Evolutionary conservation across 2,797 vertebrate genomes (phyloP), one percentile per base, ranked within the genome.

Genomic region (Sebastes diaconus): DNA sequence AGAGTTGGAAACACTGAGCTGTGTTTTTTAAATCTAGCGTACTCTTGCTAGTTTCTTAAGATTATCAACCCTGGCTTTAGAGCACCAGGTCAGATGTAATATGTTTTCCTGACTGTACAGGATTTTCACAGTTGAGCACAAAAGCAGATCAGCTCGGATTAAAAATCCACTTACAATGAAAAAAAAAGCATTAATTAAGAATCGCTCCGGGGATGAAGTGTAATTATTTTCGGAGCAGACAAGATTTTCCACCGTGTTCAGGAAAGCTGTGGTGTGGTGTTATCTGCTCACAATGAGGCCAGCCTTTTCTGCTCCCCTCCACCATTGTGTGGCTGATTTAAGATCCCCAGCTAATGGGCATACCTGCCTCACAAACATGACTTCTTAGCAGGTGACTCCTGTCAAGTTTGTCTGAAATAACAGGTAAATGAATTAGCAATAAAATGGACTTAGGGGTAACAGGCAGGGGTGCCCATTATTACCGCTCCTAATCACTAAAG

Each of bases 361-460:
- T 95, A 97, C 95, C 96, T 91, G 95, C 97, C 96, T 98, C 97
- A 97, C 97, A 98, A 98, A 98, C 97, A 97, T 96, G 97, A 96
- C 96, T 96, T 97, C 97, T 95, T 98, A 97, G 97, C 97, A 97
- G 98, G 97, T 97, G 97, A 97, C 97, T 97, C 96, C 95, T 96
- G 96, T 97, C 97, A 97, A 96, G 97, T 97, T 95, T 95, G 95
- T 98, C 97, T 97, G 97, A 98, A 98, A 97, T 97, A 97, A 97
- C 97, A 97, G 97, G 97, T 98, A 98, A 98, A 98, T 98, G 97
- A 99, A 99, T 99, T 98, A 98, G 97, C 97, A 98, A 98, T 98
- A 97, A 98, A 97, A 97, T 96, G 97, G 98, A 97, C 97, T 98
- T 97, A 97, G 97, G 94, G 94, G 73, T 96, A 95, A 97, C 96